These are phyloP conservation scores for Unio delphinus DNA, from an alignment of 2,888 invertebrate species.

Conservation along the genomic window DNA sequence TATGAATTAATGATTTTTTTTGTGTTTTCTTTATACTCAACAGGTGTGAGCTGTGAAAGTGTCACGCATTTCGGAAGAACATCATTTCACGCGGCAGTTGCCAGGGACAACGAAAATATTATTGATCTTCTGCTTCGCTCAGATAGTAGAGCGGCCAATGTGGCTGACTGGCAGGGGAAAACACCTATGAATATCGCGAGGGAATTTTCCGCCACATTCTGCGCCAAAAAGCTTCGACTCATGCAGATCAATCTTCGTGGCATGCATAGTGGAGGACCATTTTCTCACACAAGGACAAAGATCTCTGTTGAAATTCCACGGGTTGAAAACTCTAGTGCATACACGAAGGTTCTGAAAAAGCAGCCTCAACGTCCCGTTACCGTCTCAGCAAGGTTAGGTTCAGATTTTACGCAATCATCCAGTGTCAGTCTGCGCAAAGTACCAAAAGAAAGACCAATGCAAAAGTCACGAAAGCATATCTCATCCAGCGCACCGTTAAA, in stretches of 20 bases:
- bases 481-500: slow-evolving; percentile 21
- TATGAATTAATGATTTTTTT: too few species aligned
- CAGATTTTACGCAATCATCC: slow-evolving; percentile 18
- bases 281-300: neutral
- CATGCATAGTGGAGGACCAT: slow-evolving; percentile 3
- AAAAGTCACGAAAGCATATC: slow-evolving; percentile 17
- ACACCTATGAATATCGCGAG: slow-evolving; percentile 40
- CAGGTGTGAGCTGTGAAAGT: slow-evolving; percentile 48
- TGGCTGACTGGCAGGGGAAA: slow-evolving; percentile 38
- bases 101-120: slow-evolving; percentile 40
- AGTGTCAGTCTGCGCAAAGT: slow-evolving; percentile 3
- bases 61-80: slow-evolving; percentile 45
- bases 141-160: slow-evolving; percentile 3
- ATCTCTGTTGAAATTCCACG: neutral
- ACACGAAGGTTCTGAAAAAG: too few species aligned
- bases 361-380: neutral
- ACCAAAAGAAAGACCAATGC: slow-evolving; percentile 3
- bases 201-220: slow-evolving; percentile 33
- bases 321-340: too few species aligned
- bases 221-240: slow-evolving; percentile 45
- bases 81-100: slow-evolving; percentile 47
- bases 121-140: slow-evolving; percentile 36
- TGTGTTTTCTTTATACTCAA: too few species aligned
- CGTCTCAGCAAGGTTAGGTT: slow-evolving; percentile 5
- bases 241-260: slow-evolving; percentile 45